Base-by-base conservation (phyloP, 2,797 vertebrate species). In the Babyrousa celebensis region DNA sequence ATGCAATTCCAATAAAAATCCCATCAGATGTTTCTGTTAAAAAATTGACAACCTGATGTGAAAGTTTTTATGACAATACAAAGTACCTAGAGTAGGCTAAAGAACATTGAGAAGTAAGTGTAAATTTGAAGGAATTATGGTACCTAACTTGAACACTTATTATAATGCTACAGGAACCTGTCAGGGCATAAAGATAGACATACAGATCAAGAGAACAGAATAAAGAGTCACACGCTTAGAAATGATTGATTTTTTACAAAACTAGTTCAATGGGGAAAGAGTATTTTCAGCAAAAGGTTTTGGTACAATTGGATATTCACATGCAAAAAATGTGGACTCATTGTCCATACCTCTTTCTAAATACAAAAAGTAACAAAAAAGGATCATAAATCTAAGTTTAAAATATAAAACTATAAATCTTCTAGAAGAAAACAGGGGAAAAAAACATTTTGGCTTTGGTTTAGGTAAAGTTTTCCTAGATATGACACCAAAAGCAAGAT, bases 241-340 rank as follows among this genome's bases (percentile, higher is more conserved):
- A 94, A 86, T 43, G 85, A 83, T 65, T 86, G 10, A 85, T 74
- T 91, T 78, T 84, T 88, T 68, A 72, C 67, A 58, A 58, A 92
- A 92, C 6, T 18, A 94, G 70, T 63, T 91, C 52, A 60, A 12
- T 21, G 9, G 29, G 40, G 20, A 32, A 85, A 63, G 63, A 15
- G 52, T 6, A 78, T 82, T 93, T 94, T 52, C 27, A 74, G 12
- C 29, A 75, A 36, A 79, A 29, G 18, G 32, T 85, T 84, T 90
- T 86, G 70, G 48, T 58, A 89, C 8, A 89, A 70, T 11, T 48
- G 3, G 14, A 65, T 75, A 70, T 48, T 86, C 8, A 12, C 48
- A 60, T 77, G 54, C 29, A 43, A 70, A 92, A 92, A 79, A 40
- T 74, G 18, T 78, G 7, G 74, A 48, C 16, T 54, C 52, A 6